A percentile compares a stretch with the other conserved stretches of the same genome.
phyloP scores from a whole-genome alignment of 2,113 vertebrate genomes.

The Heptranchias perlo region DNA sequence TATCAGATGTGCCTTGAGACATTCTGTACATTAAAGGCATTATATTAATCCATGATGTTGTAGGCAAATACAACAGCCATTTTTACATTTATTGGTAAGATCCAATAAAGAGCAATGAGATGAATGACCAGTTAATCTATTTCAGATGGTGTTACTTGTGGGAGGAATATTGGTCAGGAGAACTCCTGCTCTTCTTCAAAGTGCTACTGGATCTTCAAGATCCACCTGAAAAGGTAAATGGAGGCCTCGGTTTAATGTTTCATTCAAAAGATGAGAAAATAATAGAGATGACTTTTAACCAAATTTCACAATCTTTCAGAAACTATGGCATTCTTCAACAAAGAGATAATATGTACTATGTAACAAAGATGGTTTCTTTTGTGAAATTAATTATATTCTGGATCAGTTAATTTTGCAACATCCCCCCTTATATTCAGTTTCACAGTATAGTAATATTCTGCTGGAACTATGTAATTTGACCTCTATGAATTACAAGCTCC shows the following conservation, averaged over 20 bases:
- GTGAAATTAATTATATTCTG: neutral
- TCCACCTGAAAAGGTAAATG: neutral
- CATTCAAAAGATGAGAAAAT: neutral
- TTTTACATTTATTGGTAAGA: neutral
- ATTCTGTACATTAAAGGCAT: neutral
- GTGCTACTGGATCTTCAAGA: neutral
- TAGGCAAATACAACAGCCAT: neutral
- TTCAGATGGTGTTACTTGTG: neutral
- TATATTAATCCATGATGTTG: neutral
- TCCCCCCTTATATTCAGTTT: constrained; percentile 2
- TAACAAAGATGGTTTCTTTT: neutral
- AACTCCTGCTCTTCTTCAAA: neutral
- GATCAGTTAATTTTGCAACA: neutral
- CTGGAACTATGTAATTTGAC: neutral
- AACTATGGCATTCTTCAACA: neutral
- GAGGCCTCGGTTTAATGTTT: neutral
- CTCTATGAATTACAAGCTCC: constrained; percentile 21
- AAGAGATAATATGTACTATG: neutral
- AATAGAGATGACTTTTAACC: neutral
- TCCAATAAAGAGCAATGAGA: neutral
- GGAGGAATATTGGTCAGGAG: neutral
- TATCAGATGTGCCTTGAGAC: neutral
- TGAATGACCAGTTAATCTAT: neutral
- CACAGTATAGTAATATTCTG: neutral
- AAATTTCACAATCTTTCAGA: neutral